These are phyloP conservation scores for Conistra vaccinii DNA, from an alignment of 2,888 invertebrate species.

Conservation along the genomic window DNA sequence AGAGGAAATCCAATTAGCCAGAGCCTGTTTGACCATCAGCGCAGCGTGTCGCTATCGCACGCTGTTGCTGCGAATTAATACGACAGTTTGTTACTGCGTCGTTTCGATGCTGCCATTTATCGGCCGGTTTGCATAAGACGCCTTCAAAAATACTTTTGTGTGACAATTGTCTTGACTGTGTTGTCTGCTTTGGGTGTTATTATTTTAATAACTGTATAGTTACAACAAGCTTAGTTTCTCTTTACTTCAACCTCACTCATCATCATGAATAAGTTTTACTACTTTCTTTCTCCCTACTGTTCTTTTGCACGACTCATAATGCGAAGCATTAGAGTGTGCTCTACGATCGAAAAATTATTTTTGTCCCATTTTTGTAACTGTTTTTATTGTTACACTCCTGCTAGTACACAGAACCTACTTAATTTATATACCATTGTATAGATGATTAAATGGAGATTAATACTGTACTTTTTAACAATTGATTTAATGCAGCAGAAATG, in stretches of 20 bases:
- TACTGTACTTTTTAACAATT: no score
- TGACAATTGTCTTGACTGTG: background rate
- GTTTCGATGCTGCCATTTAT: slow-evolving; percentile 19
- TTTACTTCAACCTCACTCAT: background rate
- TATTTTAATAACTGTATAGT: background rate
- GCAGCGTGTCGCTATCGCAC: slow-evolving; percentile 48
- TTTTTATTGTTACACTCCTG: no score
- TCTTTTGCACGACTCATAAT: no score
- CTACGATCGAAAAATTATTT: no score
- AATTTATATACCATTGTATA: no score
- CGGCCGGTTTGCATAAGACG: background rate
- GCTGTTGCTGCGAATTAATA: slow-evolving; percentile 54
- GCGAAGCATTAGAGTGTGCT: no score
- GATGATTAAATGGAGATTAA: no score
- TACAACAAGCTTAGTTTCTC: background rate
- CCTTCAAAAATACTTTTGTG: background rate
- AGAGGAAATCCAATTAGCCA: slow-evolving; percentile 65
- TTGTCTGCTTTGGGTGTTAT: background rate
- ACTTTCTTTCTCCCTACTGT: no score
- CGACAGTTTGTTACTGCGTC: slow-evolving; percentile 40
- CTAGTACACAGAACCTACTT: no score
- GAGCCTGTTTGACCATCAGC: slow-evolving; percentile 60
- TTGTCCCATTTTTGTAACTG: no score
- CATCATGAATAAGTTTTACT: background rate
- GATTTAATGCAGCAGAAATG: no score